A percentile compares a stretch with the other conserved stretches of the same genome.
Evolutionary conservation across 2,888 invertebrate genomes (phyloP).

Genomic region (Stenoptilia bipunctidactyla): DNA sequence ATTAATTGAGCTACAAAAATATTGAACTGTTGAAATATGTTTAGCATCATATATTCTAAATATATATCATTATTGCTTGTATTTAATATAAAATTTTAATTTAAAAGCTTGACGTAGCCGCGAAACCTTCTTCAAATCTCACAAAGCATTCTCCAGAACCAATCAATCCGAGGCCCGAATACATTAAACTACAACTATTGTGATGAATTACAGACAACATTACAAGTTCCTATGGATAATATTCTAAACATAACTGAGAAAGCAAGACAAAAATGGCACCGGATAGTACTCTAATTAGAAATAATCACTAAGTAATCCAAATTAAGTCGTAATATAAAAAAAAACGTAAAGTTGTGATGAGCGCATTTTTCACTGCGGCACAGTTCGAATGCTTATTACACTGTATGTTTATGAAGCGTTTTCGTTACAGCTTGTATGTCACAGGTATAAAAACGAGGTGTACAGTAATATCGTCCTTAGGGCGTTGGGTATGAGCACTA

Average conservation of each 20-base stretch:
- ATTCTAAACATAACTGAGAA: not conserved
- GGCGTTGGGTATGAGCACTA: slow-evolving; percentile 10
- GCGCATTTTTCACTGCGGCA: not conserved
- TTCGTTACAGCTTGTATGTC: slow-evolving; percentile 36
- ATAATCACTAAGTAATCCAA: slow-evolving; percentile 9
- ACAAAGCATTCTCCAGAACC: too few relatives aligned
- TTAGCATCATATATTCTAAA: too few relatives aligned
- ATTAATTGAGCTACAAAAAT: too few relatives aligned
- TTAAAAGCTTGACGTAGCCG: too few relatives aligned
- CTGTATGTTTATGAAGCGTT: not conserved
- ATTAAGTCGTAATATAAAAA: not conserved
- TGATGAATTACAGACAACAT: too few relatives aligned
- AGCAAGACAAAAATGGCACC: slow-evolving; percentile 35
- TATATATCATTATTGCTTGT: too few relatives aligned
- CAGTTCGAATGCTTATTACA: not conserved
- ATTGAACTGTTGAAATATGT: too few relatives aligned
- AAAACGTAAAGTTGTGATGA: not conserved
- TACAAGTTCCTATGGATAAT: too few relatives aligned
- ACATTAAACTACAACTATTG: too few relatives aligned
- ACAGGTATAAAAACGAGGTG: slow-evolving; percentile 34
- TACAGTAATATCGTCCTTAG: slow-evolving; percentile 31
- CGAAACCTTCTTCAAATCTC: too few relatives aligned
- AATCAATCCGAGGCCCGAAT: too few relatives aligned
- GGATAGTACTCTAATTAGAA: slow-evolving; percentile 19
- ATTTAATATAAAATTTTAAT: too few relatives aligned